Conservation (phyloP, 2,113 vertebrate genomes). For the Eublepharis macularius region DNA sequence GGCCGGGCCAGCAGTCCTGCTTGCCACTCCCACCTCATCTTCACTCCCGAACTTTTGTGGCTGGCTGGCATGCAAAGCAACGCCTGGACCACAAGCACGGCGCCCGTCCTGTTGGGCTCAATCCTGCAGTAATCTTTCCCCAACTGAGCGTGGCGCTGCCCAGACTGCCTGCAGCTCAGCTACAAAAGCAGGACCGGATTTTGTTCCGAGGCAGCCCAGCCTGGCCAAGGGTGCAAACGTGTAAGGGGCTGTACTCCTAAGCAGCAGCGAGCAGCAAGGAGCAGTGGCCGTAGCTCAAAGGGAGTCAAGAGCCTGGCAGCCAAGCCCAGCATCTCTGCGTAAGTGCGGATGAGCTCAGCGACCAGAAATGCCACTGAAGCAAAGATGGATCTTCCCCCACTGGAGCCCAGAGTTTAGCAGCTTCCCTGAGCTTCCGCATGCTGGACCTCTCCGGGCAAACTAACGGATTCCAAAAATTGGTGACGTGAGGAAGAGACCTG, state of each 20-base stretch:
- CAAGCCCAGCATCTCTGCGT: neutral
- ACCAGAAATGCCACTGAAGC: slow-evolving; percentile 53
- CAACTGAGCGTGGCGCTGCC: neutral
- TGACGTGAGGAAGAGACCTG: too few relatives aligned
- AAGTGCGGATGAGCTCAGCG: slow-evolving; percentile 59
- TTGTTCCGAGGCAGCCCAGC: neutral
- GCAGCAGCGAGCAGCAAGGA: neutral
- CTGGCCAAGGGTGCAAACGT: neutral
- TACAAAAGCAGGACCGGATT: neutral
- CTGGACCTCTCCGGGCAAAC: neutral
- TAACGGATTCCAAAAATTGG: too few relatives aligned
- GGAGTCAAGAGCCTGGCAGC: too few relatives aligned
- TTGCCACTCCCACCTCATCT: neutral
- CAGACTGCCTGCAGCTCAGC: neutral
- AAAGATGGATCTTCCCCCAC: slow-evolving; percentile 39
- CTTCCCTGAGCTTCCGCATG: too few relatives aligned
- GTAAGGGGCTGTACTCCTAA: neutral
- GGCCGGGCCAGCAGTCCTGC: neutral
- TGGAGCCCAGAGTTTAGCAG: neutral
- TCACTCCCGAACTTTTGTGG: neutral
- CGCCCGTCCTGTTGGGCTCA: neutral
- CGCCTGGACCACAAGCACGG: neutral
- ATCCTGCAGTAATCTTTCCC: neutral
- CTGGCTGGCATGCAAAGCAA: neutral
- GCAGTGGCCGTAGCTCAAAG: neutral